phyloP scores from a whole-genome alignment of 2,797 vertebrate genomes.

The Tragelaphus eurycerus region DNA sequence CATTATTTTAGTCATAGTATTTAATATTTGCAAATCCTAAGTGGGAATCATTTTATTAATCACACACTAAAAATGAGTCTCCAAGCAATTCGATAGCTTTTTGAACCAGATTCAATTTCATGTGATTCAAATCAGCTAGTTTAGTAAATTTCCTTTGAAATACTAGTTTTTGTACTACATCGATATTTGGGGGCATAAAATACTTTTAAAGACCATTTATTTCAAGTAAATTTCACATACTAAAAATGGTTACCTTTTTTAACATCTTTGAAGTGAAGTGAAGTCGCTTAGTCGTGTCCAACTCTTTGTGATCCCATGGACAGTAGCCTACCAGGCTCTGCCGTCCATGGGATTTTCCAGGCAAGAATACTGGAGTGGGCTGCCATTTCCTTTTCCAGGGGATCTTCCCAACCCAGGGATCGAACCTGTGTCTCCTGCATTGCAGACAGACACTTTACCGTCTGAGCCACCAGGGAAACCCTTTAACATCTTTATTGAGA shows the following conservation, averaged over 20 bases:
- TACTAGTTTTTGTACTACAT: not conserved
- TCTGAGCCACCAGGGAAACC: too few species aligned
- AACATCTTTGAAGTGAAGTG: not conserved
- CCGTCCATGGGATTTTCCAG: too few species aligned
- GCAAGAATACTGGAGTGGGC: too few species aligned
- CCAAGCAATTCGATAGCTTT: slow-evolving; percentile 62
- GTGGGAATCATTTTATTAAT: slow-evolving; percentile 63
- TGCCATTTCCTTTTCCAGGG: too few species aligned
- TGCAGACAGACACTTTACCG: too few species aligned
- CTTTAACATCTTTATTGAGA: not conserved
- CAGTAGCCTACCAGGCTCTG: too few species aligned
- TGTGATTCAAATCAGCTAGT: slow-evolving; percentile 12
- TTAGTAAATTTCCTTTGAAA: not conserved
- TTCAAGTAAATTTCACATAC: slow-evolving; percentile 7
- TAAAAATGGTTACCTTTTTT: slow-evolving; percentile 14
- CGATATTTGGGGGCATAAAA: slow-evolving; percentile 14
- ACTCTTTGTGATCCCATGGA: too few species aligned
- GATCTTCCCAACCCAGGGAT: too few species aligned
- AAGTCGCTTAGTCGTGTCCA: too few species aligned
- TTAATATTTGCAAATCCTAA: slow-evolving; percentile 68
- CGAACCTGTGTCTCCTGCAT: too few species aligned
- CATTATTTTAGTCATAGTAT: slow-evolving; percentile 56
- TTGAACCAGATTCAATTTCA: slow-evolving; percentile 48
- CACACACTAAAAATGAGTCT: slow-evolving; percentile 56
- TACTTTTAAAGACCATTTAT: not conserved